Conservation (phyloP, 1,140 invertebrate species). For the Papilio helenus region DNA sequence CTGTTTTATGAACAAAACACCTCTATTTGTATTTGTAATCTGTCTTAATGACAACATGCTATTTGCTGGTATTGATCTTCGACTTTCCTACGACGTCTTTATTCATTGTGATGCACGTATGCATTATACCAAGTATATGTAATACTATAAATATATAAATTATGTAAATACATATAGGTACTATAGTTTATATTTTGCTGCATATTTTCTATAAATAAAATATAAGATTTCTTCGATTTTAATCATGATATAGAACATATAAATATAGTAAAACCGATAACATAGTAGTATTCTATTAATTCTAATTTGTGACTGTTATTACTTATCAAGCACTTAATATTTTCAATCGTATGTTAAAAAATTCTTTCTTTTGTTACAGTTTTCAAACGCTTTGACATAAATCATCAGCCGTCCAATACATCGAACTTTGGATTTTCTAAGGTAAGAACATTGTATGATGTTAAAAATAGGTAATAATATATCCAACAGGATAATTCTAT, state of each 20-base stretch:
- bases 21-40: constrained; percentile 52
- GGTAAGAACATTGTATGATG: constrained; percentile 82
- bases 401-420: constrained; percentile 89
- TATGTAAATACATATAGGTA: constrained; percentile 4
- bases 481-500: not conserved
- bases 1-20: constrained; percentile 59
- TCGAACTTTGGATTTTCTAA: constrained; percentile 97
- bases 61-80: constrained; percentile 19
- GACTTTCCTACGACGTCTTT: constrained; percentile 28
- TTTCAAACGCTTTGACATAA: constrained; percentile 93
- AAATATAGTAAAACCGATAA: too few relatives aligned
- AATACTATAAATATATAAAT: not conserved
- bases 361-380: constrained; percentile 84
- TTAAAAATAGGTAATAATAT: not conserved
- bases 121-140: not conserved
- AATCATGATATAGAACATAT: too few relatives aligned
- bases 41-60: constrained; percentile 56
- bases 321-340: too few relatives aligned
- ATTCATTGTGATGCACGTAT: not conserved
- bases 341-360: not conserved
- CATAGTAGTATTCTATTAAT: too few relatives aligned
- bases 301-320: too few relatives aligned
- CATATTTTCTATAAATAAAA: constrained; percentile 1
- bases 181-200: too few relatives aligned
- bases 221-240: too few relatives aligned